These are phyloP conservation scores for Poecilia velifera DNA, from an alignment of 2,797 vertebrate species.

Conservation along the genomic window DNA sequence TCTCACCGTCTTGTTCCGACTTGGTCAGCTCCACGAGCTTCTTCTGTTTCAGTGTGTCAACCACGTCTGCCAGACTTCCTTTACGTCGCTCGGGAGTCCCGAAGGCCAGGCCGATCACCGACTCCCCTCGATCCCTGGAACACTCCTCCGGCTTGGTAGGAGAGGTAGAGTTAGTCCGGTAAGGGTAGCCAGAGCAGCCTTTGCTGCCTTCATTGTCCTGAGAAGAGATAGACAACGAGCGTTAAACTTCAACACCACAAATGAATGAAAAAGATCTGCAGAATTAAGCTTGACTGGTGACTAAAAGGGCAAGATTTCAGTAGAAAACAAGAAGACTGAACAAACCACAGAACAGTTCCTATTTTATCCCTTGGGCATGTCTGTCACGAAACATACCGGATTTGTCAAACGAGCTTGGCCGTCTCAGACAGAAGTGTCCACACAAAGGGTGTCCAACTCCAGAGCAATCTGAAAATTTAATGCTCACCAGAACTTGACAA, in stretches of 20 bases:
- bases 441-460: not conserved
- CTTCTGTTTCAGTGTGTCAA: constrained; percentile 97
- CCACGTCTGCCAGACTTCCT: constrained; percentile 95
- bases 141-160: constrained; percentile 92
- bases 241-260: not conserved
- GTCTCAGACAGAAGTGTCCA: no score
- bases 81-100: constrained; percentile 95
- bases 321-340: not conserved
- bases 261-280: not conserved
- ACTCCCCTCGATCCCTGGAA: constrained; percentile 87
- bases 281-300: not conserved
- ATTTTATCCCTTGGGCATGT: not conserved
- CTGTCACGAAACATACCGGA: not conserved
- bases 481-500: not conserved
- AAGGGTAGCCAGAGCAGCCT: constrained; percentile 91
- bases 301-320: not conserved
- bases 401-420: not conserved
- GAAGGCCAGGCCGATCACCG: constrained; percentile 86
- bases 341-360: not conserved
- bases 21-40: constrained; percentile 96
- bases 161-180: constrained; percentile 95
- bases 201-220: constrained; percentile 93
- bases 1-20: constrained; percentile 93
- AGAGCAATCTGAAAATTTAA: not conserved
- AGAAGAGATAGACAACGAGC: constrained; percentile 30